These are phyloP conservation scores for Apostichopus leukothele DNA, from an alignment of 53 echinoderm and acorn worm species.

Conservation along the genomic window DNA sequence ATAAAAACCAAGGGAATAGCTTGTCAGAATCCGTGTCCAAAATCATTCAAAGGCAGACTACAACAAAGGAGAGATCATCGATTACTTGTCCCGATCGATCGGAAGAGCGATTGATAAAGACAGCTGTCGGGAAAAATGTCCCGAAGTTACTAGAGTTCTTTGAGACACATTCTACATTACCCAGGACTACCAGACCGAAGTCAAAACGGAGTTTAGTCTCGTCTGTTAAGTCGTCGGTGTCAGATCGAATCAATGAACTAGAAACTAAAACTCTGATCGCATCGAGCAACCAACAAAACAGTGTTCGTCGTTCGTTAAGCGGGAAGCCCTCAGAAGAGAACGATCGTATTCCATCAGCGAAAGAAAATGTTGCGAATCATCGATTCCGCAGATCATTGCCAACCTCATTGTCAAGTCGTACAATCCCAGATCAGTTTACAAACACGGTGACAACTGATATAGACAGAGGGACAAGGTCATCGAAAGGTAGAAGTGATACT, in stretches of 20 bases:
- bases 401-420: not conserved
- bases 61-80: not conserved
- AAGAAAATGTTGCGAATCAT: not conserved
- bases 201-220: not conserved
- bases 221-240: slow-evolving; percentile 6
- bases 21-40: not conserved
- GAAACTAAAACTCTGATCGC: not conserved
- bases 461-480: not conserved
- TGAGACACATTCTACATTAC: not conserved
- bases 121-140: not conserved
- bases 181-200: not conserved
- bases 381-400: not conserved
- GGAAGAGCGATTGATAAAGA: not conserved
- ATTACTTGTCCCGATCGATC: not conserved
- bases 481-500: not conserved
- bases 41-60: not conserved
- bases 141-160: slow-evolving; percentile 21
- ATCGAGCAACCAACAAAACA: not conserved
- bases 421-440: not conserved
- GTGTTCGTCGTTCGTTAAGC: not conserved
- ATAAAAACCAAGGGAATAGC: not conserved
- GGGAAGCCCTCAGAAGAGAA: not conserved
- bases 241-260: slow-evolving; percentile 24
- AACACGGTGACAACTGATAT: not conserved
- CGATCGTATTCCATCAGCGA: not conserved